Base-by-base conservation (phyloP, 2,797 vertebrate species). In the Melanotaenia trifasciata region DNA sequence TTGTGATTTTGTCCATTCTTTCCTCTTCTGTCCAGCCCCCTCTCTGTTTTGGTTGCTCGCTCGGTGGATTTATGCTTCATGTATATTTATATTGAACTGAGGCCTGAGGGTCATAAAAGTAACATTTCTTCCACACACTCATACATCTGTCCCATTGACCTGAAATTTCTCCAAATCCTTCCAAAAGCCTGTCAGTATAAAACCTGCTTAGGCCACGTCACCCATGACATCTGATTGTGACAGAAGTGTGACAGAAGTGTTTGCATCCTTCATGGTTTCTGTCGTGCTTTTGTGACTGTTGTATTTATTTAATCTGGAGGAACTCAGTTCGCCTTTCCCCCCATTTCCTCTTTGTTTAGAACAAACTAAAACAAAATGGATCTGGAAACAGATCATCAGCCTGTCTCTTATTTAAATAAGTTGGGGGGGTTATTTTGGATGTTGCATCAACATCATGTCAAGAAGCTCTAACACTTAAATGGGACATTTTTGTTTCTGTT, bases 1-100 rank as follows among this genome's bases (percentile, higher is more conserved):
- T 78, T 64, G 54, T 81, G 75, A 84, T 72, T 70, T 47, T 30
- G 8, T 70, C 69, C 68, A 18, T 71, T 81, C 71, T 70, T 82
- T 53, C 58, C 56, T 28, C 38, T 20, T 38, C 45, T 12, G 47
- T 58, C 69, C 75, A 8, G 60, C 43, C 38, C 40, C 24, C 20
- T 35, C 24, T 53, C 47, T 5, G 7, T 35, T 54, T 83, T 90
- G 87, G 88, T 84, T 85, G 56, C 72, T 66, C 22, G 18, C 78
- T 57, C 58, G 33, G 68, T 59, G 68, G 86, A 91, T 92, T 92
- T 92, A 90, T 85, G 72, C 67, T 58, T 58, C 87, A 82, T 75
- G 80, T 87, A 76, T 91, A 93, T 92, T 92, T 91, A 85, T 90
- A 84, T 80, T 87, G 89, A 91, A 85, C 84, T 3, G 64, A 72